phyloP scores from a whole-genome alignment of 2,113 vertebrate genomes.

The Epinephelus fuscoguttatus region DNA sequence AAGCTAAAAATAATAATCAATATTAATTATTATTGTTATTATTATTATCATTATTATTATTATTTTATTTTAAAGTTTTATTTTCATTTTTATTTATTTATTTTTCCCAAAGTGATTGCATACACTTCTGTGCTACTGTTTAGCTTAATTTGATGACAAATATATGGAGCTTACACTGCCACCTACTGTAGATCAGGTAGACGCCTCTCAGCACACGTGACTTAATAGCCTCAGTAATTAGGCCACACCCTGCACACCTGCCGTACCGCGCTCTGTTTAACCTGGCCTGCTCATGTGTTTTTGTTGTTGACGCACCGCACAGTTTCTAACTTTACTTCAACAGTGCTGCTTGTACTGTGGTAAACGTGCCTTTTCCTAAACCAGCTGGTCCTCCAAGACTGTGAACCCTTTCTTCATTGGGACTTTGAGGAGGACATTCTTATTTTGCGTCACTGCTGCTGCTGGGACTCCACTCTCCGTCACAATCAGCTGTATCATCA shows the following conservation, averaged over 20 bases:
- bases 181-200: neutral
- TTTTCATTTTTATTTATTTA: too few relatives aligned
- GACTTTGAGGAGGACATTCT: neutral
- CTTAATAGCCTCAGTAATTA: neutral
- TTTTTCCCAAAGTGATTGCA: too few relatives aligned
- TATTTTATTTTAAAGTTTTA: too few relatives aligned
- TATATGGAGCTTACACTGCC: neutral
- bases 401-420: neutral
- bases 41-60: too few relatives aligned
- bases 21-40: too few relatives aligned
- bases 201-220: neutral
- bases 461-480: neutral
- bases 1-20: too few relatives aligned
- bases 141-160: neutral
- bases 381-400: neutral
- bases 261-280: neutral
- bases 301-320: neutral
- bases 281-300: neutral
- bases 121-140: too few relatives aligned
- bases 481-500: neutral
- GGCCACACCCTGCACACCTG: neutral
- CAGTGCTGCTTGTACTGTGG: neutral
- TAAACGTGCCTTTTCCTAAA: too few relatives aligned
- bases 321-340: too few relatives aligned
- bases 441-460: neutral